These are phyloP conservation scores for Aix galericulata DNA, from an alignment of 2,113 vertebrate genomes.

Conservation along the genomic window DNA sequence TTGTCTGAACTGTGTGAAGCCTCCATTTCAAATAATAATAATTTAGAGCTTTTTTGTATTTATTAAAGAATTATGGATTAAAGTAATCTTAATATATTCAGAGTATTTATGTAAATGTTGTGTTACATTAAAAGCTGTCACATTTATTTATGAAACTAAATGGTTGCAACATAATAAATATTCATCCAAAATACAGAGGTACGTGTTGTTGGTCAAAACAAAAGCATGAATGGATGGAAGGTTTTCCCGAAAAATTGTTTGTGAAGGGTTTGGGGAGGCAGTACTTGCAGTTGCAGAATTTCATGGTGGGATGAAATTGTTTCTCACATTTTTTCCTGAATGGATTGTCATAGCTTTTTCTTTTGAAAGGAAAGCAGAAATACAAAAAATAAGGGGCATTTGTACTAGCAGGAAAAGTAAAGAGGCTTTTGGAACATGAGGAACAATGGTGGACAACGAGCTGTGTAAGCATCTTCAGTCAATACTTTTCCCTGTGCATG, in stretches of 20 bases:
- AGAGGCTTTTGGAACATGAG: not conserved
- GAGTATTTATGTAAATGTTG: accelerated
- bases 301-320: not conserved
- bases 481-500: not conserved
- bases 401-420: not conserved
- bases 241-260: not conserved
- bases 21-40: not conserved
- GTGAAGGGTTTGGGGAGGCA: not conserved
- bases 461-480: not conserved
- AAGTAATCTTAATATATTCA: not conserved
- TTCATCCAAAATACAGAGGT: not conserved
- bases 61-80: not conserved
- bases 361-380: not conserved
- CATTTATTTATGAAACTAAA: not conserved
- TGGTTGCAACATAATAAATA: not conserved
- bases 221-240: not conserved
- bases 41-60: not conserved
- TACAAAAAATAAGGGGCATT: not conserved
- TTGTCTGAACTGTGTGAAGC: not conserved
- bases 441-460: not conserved
- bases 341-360: not conserved
- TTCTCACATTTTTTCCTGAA: not conserved
- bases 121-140: not conserved
- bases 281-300: not conserved
- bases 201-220: not conserved